Base-by-base conservation (phyloP, 92 coral and sea anemone species). In the Desmophyllum pertusum region DNA sequence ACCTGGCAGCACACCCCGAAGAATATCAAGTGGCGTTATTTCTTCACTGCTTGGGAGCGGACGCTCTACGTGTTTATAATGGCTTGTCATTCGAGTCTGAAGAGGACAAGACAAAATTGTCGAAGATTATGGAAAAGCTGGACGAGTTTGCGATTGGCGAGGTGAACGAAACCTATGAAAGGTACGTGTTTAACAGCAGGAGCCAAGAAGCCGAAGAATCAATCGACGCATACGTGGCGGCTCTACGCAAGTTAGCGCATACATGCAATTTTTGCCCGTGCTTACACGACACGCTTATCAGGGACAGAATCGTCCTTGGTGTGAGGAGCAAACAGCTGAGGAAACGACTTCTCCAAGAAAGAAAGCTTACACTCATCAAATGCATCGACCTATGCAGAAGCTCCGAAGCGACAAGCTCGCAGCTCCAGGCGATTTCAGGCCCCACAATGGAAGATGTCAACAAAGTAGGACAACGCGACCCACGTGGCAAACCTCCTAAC, bases 71-170 rank as follows among this genome's bases (percentile, higher is more conserved):
- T 46, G 52, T 46, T 4, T 46, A 46, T 15, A 46, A 46, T 46
- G 14, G 52, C 14, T 1, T 46, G 6, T 46, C 52, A 5, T 46
- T 46, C 52, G 6, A 46, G 10, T 46, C 52, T 1, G 52, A 46
- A 11, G 52, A 10, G 15, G 52, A 46, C 52, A 46, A 46, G 52
- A 46, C 5, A 11, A 46, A 46, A 46, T 10, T 46, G 52, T 10
- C 52, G 1, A 10, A 46, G 52, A 46, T 46, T 10, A 46, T 46
- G 52, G 52, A 46, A 46, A 46, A 46, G 10, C 14, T 46, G 14
- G 52, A 90, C 37, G 91, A 90, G 68, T 86, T 86, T 64, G 83
- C 93, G 14, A 90, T 90, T 23, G 93, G 91, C 37, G 91, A 83
- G 80, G 89, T 90, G 36, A 85, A 89, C 66, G 87, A 89, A 71